Conservation (phyloP, 2,888 invertebrate species). For the Tenodera sinensis region DNA sequence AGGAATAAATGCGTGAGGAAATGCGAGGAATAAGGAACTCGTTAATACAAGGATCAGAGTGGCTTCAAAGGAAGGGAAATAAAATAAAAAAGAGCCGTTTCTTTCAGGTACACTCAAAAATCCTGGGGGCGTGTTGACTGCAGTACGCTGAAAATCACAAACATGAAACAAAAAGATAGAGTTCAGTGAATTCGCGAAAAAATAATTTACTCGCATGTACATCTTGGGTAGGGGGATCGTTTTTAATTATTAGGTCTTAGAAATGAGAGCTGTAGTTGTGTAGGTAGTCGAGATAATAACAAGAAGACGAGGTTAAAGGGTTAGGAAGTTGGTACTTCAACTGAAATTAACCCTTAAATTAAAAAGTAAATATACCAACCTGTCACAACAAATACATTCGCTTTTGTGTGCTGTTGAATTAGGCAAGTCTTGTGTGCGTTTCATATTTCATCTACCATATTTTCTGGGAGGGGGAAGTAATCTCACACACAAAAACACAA, state of each 20-base stretch:
- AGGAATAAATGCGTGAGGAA: not conserved
- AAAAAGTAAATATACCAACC: not conserved
- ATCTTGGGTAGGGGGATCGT: not conserved
- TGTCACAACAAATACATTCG: not conserved
- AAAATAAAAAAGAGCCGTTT: not conserved
- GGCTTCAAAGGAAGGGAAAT: not conserved
- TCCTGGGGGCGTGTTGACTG: not conserved
- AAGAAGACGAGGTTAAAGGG: not conserved
- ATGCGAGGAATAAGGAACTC: not conserved
- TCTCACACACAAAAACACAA: not conserved
- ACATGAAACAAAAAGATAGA: not conserved
- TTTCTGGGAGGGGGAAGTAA: not conserved
- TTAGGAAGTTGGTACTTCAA: not conserved
- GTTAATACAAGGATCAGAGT: not conserved
- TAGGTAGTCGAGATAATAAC: not conserved
- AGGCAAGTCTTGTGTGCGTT: not conserved
- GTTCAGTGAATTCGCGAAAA: not conserved
- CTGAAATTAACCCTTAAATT: not conserved
- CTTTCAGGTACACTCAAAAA: not conserved
- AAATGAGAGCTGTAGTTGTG: not conserved
- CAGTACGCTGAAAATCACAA: not conserved
- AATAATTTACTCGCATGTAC: not conserved
- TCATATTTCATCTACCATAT: not conserved
- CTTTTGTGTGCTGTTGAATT: not conserved
- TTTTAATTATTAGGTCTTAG: not conserved